Evolutionary conservation across 2,888 invertebrate genomes (phyloP), one percentile per base, ranked within the genome.

Genomic region (Eurois occulta): DNA sequence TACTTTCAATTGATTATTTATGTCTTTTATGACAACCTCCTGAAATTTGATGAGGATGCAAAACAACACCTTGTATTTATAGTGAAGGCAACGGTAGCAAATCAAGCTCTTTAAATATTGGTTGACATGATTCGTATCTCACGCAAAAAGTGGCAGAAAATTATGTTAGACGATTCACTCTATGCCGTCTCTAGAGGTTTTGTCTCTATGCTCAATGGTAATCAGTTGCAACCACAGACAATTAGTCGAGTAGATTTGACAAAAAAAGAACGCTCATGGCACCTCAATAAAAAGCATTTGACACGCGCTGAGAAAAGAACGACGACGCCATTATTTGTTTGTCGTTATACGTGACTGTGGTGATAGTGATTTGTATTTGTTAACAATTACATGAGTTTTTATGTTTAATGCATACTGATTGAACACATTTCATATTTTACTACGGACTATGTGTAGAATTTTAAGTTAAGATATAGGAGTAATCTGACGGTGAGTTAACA

Each of bases 401-500:
- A 77, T 58, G 43, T 75, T 73, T 48, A 32, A 38, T 64, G 28
- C 38, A 13, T 71, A 70, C 55, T 78, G 21, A 73, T 77, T 70
- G 13, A 21, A 68, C 11, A 62, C 68, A 38, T 72, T n/a, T 4
- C 11, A 38, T 55, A 67, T 32, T 67, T 64, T 55, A 41, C 21
- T 58, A 72, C 77, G 76, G 81, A 88, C 77, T 88, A 88, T 88
- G 89, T 70, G 46, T 68, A 78, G 10, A 75, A 66, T 62, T 74
- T 75, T 81, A 71, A 4, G 11, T 24, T 70, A 75, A 48, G 71
- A 1, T 32, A 69, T 35, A 76, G 66, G 67, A 77, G 75, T 82
- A 82, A 88, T 86, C 89, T 92, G 91, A 91, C 80, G 89, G 91
- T 91, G 76, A 89, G 91, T 90, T 58, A 35, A 16, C 8, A 24